A percentile compares a stretch with the other conserved stretches of the same genome.
Evolutionary conservation across 1,140 invertebrate genomes (phyloP).

Genomic region (Drosophila lacertosa): DNA sequence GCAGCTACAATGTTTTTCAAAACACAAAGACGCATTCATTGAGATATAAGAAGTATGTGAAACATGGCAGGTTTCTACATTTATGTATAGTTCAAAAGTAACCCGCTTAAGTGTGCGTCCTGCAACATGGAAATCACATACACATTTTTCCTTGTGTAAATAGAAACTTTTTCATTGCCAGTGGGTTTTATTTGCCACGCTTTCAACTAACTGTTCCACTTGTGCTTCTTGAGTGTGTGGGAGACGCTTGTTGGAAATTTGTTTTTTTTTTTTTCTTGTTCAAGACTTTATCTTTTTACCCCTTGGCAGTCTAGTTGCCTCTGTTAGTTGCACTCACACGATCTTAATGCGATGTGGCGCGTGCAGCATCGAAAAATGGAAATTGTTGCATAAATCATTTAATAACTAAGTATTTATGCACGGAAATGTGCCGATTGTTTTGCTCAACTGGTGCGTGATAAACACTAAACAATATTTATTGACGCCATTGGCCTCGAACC

Average conservation of each 20-base stretch:
- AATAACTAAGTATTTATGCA: constrained; percentile 13
- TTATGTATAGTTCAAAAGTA: background rate
- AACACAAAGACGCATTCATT: too few relatives aligned
- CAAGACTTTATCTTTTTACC: constrained; percentile 30
- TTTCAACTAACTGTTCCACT: background rate
- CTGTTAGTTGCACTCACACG: constrained; percentile 20
- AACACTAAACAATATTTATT: constrained; percentile 39
- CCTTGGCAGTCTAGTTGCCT: constrained; percentile 35
- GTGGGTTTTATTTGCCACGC: background rate
- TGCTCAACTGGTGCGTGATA: constrained; percentile 25
- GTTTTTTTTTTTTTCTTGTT: too few relatives aligned
- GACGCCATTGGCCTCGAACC: constrained; percentile 3
- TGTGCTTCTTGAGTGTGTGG: background rate
- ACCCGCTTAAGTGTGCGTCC: background rate
- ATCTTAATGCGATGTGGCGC: constrained; percentile 31
- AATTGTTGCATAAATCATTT: constrained; percentile 1
- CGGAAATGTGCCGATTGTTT: constrained; percentile 21
- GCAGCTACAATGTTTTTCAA: too few relatives aligned
- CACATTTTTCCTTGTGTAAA: background rate
- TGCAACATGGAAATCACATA: too few relatives aligned
- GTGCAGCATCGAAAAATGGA: background rate
- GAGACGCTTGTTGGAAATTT: constrained; percentile 38
- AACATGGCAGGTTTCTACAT: too few relatives aligned
- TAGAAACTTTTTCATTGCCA: background rate
- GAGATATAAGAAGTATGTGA: too few relatives aligned